Evolutionary conservation across 2,113 vertebrate species (phyloP), one percentile per base, ranked within the genome.

Genomic region (Mirounga angustirostris): DNA sequence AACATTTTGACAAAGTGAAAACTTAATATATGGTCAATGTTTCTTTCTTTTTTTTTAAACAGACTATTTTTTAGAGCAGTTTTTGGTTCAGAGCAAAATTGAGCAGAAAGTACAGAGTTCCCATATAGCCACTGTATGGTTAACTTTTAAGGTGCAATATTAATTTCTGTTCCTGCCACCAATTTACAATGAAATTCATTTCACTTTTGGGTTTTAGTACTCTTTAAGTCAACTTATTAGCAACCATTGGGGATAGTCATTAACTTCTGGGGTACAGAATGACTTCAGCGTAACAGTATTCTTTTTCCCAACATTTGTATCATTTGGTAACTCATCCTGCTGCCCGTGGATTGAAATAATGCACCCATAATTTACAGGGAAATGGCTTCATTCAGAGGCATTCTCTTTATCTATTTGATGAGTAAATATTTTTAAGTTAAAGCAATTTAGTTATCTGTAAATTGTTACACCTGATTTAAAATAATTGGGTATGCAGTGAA

Each of bases 341-440:
- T 73, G 9, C 59, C 81, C 79, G 84, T 71, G 59, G 2, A 84
- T 90, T 86, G 33, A 93, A 95, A 63, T 30, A 86, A 30, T 36
- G 13, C 12, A 50, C 21, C 5, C 28, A 58, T 65, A 89, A 54
- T 50, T 71, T 87, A 18, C 46, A 97, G 54, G 50, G 1, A 80
- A 61, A 84, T n/a, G 21, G 15, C 33, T 88, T 91, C 30, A 76
- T 63, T 95, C 33, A 67, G 74, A 94, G 83, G 19, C 13, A 83
- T 3, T 85, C 21, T 6, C 58, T 93, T 96, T 93, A 86, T 67
- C 26, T 63, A 12, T 28, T 65, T 96, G 28, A 6, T 80, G 50
- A 82, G 4, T 63, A 36, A 93, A 52, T 69, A 15, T 56, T 82
- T 95, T 89, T 83, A 93, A 95, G 21, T 46, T 71, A 91, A 96